phyloP scores from a whole-genome alignment of 1,140 invertebrate genomes.

The Orussus abietinus region DNA sequence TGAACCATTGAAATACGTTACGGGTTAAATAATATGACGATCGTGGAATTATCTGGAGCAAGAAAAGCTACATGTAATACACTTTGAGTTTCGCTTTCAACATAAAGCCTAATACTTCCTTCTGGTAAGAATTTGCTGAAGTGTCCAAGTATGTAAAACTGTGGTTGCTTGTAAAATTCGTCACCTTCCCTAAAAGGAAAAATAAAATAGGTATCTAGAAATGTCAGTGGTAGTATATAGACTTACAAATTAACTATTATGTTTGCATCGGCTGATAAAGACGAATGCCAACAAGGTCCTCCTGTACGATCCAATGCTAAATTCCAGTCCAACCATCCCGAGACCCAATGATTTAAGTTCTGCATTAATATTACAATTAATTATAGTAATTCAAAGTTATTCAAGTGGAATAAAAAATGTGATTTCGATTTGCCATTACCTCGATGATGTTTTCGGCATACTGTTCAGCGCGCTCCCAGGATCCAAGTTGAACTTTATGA shows the following conservation, averaged over 20 bases:
- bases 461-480: constrained; percentile 9
- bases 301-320: constrained; percentile 69
- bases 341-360: constrained; percentile 66
- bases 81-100: constrained; percentile 14
- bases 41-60: constrained; percentile 9
- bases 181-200: constrained; percentile 17
- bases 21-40: constrained; percentile 10
- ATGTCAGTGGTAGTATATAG: constrained; percentile 5
- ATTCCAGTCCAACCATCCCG: constrained; percentile 87
- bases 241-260: constrained; percentile 68
- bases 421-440: too few relatives aligned
- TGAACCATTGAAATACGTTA: too few relatives aligned
- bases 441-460: constrained; percentile 11
- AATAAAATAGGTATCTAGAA: constrained; percentile 4
- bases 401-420: not conserved
- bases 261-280: constrained; percentile 68
- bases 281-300: constrained; percentile 75
- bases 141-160: constrained; percentile 80
- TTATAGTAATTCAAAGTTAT: not conserved
- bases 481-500: constrained; percentile 10
- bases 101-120: constrained; percentile 53
- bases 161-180: constrained; percentile 83
- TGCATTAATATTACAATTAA: constrained; percentile 36
- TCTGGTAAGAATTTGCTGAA: constrained; percentile 73
- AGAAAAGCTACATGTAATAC: constrained; percentile 6